Evolutionary conservation across 2,113 vertebrate species (phyloP).

Genomic region (Camelus dromedarius): DNA sequence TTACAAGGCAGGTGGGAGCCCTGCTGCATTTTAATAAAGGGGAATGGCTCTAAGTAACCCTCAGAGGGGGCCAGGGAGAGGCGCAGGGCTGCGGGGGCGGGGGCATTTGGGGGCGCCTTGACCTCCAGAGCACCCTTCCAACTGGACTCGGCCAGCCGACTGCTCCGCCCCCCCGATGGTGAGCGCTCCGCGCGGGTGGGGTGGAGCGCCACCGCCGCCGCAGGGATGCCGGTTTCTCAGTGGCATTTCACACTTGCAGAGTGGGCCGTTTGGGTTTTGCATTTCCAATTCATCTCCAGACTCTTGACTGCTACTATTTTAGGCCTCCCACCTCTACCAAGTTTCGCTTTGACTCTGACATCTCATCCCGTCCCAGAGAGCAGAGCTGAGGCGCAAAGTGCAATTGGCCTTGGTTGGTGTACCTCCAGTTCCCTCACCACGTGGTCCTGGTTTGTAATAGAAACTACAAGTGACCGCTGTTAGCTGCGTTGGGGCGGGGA

Average conservation of each 20-base stretch:
- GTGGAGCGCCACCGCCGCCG: too few relatives aligned
- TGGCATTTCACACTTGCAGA: not conserved
- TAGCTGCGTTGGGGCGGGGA: not conserved
- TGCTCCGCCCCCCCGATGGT: too few relatives aligned
- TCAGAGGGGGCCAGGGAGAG: too few relatives aligned
- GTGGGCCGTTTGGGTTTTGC: not conserved
- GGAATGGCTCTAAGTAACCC: not conserved
- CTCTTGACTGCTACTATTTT: not conserved
- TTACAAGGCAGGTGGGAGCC: not conserved
- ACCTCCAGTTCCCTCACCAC: not conserved
- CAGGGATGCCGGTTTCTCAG: not conserved
- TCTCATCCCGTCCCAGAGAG: not conserved
- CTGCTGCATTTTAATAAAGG: not conserved
- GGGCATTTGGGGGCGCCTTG: not conserved
- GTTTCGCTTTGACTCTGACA: constrained; percentile 46
- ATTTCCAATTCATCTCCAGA: constrained; percentile 53
- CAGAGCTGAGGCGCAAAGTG: constrained; percentile 30
- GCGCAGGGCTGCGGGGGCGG: not conserved
- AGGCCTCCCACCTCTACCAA: not conserved
- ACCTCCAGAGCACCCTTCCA: not conserved
- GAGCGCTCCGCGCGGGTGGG: fast-evolving
- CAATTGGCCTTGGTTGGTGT: not conserved
- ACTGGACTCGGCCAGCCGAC: not conserved
- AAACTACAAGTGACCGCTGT: not conserved
- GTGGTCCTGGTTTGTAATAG: not conserved